A percentile compares a stretch with the other conserved stretches of the same genome.
phyloP scores from a whole-genome alignment of 2,113 vertebrate genomes.

The Gymnarchus niloticus region DNA sequence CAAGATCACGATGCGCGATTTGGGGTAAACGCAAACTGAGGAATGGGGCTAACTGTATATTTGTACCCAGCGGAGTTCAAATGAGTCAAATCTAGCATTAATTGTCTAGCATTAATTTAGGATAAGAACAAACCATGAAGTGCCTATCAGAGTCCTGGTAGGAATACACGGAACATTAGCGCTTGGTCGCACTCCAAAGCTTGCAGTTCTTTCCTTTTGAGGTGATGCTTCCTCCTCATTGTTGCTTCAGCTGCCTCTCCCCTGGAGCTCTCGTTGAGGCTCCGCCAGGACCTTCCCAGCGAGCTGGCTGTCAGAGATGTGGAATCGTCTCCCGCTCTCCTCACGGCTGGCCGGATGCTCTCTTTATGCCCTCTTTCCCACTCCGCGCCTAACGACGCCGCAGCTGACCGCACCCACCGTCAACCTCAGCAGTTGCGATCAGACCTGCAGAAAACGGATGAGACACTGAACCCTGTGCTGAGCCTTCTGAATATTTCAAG shows the following conservation, averaged over 20 bases:
- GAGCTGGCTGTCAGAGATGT: neutral
- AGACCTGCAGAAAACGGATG: neutral
- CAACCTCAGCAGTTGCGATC: neutral
- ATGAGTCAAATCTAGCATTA: conserved; percentile 75
- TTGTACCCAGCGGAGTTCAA: conserved; percentile 68
- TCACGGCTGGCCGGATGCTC: neutral
- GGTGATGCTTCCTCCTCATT: conserved; percentile 20
- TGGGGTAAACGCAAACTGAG: neutral
- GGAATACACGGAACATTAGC: conserved; percentile 70
- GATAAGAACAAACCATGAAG: conserved; percentile 75
- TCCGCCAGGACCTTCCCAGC: neutral
- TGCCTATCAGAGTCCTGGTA: conserved; percentile 62
- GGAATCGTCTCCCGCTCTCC: neutral
- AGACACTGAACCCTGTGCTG: neutral
- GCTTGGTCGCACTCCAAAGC: conserved; percentile 60
- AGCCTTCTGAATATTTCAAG: neutral
- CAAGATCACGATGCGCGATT: neutral
- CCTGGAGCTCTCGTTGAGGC: neutral
- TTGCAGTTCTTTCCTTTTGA: conserved; percentile 43
- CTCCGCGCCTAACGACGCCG: neutral
- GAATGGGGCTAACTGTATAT: conserved; percentile 65
- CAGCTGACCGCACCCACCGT: neutral
- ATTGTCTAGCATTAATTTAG: conserved; percentile 71
- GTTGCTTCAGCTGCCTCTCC: conserved; percentile 31
- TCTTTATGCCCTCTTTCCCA: neutral